Conservation (phyloP, 2,797 vertebrate species). For the Chloroceryle inda region DNA sequence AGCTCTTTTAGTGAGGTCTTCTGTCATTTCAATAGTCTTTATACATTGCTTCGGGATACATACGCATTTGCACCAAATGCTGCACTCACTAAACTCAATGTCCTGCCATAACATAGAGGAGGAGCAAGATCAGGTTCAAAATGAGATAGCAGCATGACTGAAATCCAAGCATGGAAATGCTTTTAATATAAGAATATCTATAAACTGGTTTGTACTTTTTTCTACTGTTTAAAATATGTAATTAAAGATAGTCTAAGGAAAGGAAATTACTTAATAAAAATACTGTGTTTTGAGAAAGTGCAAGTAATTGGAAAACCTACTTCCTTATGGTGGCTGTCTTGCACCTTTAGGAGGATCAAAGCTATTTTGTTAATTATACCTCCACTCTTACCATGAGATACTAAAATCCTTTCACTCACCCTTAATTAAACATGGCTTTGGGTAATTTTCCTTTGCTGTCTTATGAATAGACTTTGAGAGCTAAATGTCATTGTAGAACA, state of each 20-base stretch:
- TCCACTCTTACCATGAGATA: background rate
- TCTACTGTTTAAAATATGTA: background rate
- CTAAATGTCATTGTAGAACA: background rate
- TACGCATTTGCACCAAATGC: conserved; percentile 2
- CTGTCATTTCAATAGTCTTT: conserved; percentile 25
- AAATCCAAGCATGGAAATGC: background rate
- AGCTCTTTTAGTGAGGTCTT: conserved; percentile 33
- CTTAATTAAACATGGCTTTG: background rate
- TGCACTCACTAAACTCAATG: conserved; percentile 34
- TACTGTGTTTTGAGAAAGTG: background rate
- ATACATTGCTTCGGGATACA: conserved; percentile 9
- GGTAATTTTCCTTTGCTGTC: background rate
- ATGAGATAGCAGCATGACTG: background rate
- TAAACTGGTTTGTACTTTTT: background rate
- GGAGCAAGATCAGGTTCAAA: conserved; percentile 26
- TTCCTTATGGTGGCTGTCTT: background rate
- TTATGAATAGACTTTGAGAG: background rate
- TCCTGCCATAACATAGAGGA: conserved; percentile 13
- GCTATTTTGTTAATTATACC: background rate
- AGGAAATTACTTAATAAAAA: background rate
- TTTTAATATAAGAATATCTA: background rate
- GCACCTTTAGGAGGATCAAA: background rate
- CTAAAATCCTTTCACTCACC: background rate
- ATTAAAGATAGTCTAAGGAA: background rate
- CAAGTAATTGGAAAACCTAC: background rate